These are phyloP conservation scores for Agrotis ipsilon DNA, from an alignment of 2,888 invertebrate species.

Conservation along the genomic window DNA sequence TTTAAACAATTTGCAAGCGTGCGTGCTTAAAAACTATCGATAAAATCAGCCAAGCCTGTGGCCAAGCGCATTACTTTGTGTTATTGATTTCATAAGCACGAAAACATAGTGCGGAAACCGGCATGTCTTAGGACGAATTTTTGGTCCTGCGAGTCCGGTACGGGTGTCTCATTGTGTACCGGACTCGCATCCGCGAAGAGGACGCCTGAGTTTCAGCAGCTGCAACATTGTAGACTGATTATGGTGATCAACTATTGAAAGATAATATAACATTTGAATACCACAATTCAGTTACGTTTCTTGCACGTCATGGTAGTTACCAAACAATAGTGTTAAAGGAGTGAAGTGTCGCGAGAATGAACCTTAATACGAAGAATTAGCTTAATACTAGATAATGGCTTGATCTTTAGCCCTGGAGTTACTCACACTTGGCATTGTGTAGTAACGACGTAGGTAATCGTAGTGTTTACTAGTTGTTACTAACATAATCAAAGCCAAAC, in stretches of 20 bases:
- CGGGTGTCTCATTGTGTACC: too few species aligned
- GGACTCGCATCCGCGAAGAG: too few species aligned
- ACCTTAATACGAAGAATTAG: constrained; percentile 27
- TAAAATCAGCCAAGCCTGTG: background rate
- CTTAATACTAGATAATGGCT: constrained; percentile 28
- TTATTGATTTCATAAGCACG: too few species aligned
- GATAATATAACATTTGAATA: too few species aligned
- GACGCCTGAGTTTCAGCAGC: too few species aligned
- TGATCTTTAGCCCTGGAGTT: constrained; percentile 24
- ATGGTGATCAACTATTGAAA: too few species aligned
- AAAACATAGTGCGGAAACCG: too few species aligned
- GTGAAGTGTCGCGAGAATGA: constrained; percentile 11
- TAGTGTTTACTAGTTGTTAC: background rate
- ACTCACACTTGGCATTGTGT: constrained; percentile 25
- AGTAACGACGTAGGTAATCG: constrained; percentile 1
- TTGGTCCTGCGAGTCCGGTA: too few species aligned
- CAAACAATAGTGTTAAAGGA: background rate
- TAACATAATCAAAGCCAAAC: background rate
- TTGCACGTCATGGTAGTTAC: background rate
- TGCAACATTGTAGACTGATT: too few species aligned
- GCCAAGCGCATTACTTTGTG: too few species aligned
- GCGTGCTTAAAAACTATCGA: background rate
- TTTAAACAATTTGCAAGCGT: background rate
- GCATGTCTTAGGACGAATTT: too few species aligned
- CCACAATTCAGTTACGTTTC: background rate